A percentile compares a stretch with the other conserved stretches of the same genome.
These are phyloP conservation scores for Stenodera caucasica DNA, from an alignment of 2,888 invertebrate genomes.

Conservation along the genomic window DNA sequence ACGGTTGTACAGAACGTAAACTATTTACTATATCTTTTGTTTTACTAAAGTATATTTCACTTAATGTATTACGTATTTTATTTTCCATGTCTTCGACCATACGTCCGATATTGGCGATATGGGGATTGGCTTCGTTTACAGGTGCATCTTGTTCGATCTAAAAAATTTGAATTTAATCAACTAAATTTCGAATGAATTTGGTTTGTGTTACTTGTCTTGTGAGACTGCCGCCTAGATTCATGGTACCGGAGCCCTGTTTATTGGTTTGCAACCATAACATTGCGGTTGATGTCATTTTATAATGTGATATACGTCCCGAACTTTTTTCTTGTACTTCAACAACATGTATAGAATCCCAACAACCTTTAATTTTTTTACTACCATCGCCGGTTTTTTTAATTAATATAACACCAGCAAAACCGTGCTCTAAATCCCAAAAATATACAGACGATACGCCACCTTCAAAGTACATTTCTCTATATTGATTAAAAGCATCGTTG, in stretches of 20 bases:
- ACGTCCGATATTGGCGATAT: slow-evolving; percentile 97
- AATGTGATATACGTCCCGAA: slow-evolving; percentile 91
- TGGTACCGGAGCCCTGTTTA: slow-evolving; percentile 94
- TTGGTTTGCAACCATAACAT: slow-evolving; percentile 99
- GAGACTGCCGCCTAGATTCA: slow-evolving; percentile 98
- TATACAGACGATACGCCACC: slow-evolving; percentile 99
- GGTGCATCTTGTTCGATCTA: slow-evolving; percentile 88
- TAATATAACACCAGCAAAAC: slow-evolving; percentile 96
- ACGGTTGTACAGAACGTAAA: slow-evolving; percentile 71
- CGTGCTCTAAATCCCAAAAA: slow-evolving; percentile 98
- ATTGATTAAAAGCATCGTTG: slow-evolving; percentile 98
- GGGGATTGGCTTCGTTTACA: slow-evolving; percentile 91
- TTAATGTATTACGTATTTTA: slow-evolving; percentile 96
- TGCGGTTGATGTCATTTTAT: slow-evolving; percentile 97
- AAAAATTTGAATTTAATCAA: too few species aligned
- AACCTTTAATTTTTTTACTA: slow-evolving; percentile 97
- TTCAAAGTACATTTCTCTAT: slow-evolving; percentile 99
- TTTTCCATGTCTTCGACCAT: slow-evolving; percentile 99
- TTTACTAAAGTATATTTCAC: slow-evolving; percentile 99
- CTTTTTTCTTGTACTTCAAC: slow-evolving; percentile 98
- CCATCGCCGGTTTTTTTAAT: slow-evolving; percentile 99
- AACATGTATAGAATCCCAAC: slow-evolving; percentile 99
- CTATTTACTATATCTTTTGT: slow-evolving; percentile 98
- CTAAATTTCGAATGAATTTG: too few species aligned
- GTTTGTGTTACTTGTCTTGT: slow-evolving; percentile 97